These are phyloP conservation scores for Mobula birostris DNA, from an alignment of 2,113 vertebrate genomes.

Conservation along the genomic window DNA sequence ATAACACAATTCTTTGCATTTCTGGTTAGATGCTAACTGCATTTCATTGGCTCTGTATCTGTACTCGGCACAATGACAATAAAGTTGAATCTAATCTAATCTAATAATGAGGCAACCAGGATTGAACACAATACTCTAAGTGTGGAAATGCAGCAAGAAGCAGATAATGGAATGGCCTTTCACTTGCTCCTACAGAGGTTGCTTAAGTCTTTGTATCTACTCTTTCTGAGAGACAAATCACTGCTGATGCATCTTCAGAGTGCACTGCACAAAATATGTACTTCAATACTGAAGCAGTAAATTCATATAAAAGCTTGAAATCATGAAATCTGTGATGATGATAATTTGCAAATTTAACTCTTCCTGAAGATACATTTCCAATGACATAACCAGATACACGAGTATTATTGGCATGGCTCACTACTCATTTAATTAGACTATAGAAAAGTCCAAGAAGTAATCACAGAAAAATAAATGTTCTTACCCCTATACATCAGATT, in stretches of 20 bases:
- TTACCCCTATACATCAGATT: slow-evolving; percentile 18
- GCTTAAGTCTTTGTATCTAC: neutral
- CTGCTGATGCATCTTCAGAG: neutral
- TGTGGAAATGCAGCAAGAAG: no score
- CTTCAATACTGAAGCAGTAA: neutral
- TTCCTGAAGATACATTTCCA: neutral
- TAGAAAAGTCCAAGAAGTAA: slow-evolving; percentile 5
- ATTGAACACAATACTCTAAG: no score
- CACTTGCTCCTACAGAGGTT: neutral
- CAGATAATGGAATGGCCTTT: neutral
- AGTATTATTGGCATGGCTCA: neutral
- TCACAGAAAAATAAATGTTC: slow-evolving; percentile 3
- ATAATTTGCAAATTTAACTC: neutral
- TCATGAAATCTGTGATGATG: neutral
- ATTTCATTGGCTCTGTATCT: no score
- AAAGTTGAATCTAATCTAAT: no score
- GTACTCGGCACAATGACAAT: no score
- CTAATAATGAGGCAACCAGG: no score
- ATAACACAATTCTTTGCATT: no score
- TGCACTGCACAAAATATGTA: neutral
- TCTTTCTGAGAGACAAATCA: neutral
- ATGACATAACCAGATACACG: neutral
- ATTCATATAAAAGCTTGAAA: neutral
- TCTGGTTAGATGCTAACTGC: no score
- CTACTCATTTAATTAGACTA: neutral